Evolutionary conservation across 2,888 invertebrate species (phyloP).

Genomic region (Pristionchus entomophagus): DNA sequence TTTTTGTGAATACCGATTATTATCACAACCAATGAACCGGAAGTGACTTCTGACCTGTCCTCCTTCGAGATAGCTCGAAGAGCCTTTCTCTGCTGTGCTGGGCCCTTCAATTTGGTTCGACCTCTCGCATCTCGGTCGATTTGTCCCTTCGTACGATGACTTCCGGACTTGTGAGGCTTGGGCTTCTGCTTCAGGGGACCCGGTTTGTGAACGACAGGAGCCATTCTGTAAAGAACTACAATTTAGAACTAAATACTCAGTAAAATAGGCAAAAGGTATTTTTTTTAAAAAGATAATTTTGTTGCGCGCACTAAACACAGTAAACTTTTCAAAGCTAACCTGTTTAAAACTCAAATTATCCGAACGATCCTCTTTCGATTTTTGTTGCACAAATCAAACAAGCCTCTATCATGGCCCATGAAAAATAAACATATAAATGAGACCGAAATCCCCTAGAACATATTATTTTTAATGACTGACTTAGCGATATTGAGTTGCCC

Average conservation of each 20-base stretch:
- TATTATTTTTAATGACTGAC: not conserved
- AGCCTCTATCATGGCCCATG: not conserved
- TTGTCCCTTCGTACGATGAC: slow-evolving; percentile 91
- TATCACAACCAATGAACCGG: not conserved
- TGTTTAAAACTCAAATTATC: not conserved
- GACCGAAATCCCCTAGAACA: not conserved
- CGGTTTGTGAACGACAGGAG: slow-evolving; percentile 83
- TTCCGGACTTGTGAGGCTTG: slow-evolving; percentile 92
- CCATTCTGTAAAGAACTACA: slow-evolving; percentile 53
- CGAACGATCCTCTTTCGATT: too few species aligned
- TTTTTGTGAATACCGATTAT: too few species aligned
- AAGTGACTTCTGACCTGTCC: slow-evolving; percentile 49
- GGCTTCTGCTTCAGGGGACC: slow-evolving; percentile 93
- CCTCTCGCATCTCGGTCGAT: slow-evolving; percentile 66
- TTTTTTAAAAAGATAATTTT: too few species aligned
- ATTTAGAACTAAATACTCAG: slow-evolving; percentile 23
- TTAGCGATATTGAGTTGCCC: not conserved
- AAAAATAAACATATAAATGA: not conserved
- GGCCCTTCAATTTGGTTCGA: slow-evolving; percentile 54
- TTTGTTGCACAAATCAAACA: not conserved
- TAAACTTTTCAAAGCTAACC: not conserved
- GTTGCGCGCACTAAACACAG: slow-evolving; percentile 10
- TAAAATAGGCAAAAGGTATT: slow-evolving; percentile 17
- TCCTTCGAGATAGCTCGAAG: slow-evolving; percentile 60
- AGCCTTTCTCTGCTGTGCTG: slow-evolving; percentile 46